Evolutionary conservation across 2,113 vertebrate species (phyloP).

Genomic region (Catharus fuscescens): DNA sequence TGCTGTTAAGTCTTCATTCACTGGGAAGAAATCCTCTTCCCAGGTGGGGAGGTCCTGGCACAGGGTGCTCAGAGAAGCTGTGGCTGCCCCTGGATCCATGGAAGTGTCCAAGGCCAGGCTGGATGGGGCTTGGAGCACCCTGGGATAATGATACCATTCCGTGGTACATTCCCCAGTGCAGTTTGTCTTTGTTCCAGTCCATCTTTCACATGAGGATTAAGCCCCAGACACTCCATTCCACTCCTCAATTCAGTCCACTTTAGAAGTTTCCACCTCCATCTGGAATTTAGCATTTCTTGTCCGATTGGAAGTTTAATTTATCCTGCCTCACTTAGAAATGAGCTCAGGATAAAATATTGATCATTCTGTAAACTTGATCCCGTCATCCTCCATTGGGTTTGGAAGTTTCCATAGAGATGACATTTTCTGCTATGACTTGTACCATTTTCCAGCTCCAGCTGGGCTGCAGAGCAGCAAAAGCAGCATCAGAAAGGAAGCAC

Average conservation of each 20-base stretch:
- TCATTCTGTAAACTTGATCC: not conserved
- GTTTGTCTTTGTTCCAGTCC: not conserved
- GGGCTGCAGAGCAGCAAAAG: not conserved
- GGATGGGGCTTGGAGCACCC: rapidly evolving
- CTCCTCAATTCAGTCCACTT: not conserved
- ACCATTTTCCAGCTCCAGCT: not conserved
- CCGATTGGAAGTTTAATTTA: not conserved
- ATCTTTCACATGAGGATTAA: not conserved
- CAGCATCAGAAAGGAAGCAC: not conserved
- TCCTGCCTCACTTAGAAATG: not conserved
- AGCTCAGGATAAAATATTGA: conserved; percentile 14
- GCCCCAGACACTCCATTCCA: not conserved
- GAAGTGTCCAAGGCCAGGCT: not conserved
- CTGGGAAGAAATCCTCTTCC: not conserved
- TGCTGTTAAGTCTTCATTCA: not conserved
- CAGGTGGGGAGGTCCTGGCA: not conserved
- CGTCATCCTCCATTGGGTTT: not conserved
- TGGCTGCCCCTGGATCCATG: not conserved
- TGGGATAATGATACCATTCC: rapidly evolving
- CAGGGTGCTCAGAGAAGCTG: not conserved
- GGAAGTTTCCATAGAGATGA: conserved; percentile 28
- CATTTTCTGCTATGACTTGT: not conserved
- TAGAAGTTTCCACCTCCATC: not conserved
- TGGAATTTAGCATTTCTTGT: not conserved
- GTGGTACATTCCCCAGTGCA: rapidly evolving